These are phyloP conservation scores for Apodemus sylvaticus DNA, from an alignment of 2,113 vertebrate species.

Conservation along the genomic window DNA sequence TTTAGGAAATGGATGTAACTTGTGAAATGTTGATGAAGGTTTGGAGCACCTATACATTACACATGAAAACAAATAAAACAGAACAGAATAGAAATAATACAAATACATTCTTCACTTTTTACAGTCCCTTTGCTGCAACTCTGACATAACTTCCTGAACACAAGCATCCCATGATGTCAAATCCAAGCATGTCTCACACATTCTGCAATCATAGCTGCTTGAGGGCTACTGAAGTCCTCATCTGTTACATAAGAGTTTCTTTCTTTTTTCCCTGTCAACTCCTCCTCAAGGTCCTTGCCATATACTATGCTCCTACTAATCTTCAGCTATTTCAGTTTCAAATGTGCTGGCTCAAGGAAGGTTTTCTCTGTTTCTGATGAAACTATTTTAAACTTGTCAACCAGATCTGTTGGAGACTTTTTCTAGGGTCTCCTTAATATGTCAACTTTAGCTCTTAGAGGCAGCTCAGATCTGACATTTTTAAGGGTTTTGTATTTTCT, in stretches of 20 bases:
- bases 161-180: not conserved
- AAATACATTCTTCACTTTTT: not conserved
- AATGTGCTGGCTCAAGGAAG: not conserved
- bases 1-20: not conserved
- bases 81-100: not conserved
- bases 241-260: not conserved
- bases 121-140: not conserved
- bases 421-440: not conserved
- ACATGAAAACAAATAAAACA: not conserved
- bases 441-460: not conserved
- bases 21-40: not conserved
- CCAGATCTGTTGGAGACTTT: not conserved
- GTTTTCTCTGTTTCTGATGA: not conserved
- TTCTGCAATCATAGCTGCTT: not conserved
- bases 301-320: not conserved
- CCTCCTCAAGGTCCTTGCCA: not conserved
- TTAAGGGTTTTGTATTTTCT: not conserved
- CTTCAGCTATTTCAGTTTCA: not conserved
- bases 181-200: not conserved
- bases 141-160: not conserved
- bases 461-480: not conserved
- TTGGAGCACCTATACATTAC: not conserved
- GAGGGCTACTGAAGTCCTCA: not conserved
- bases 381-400: not conserved
- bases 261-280: not conserved